A percentile compares a stretch with the other conserved stretches of the same genome.
phyloP scores from a whole-genome alignment of 2,888 invertebrate genomes.

The Caenorhabditis wallacei region DNA sequence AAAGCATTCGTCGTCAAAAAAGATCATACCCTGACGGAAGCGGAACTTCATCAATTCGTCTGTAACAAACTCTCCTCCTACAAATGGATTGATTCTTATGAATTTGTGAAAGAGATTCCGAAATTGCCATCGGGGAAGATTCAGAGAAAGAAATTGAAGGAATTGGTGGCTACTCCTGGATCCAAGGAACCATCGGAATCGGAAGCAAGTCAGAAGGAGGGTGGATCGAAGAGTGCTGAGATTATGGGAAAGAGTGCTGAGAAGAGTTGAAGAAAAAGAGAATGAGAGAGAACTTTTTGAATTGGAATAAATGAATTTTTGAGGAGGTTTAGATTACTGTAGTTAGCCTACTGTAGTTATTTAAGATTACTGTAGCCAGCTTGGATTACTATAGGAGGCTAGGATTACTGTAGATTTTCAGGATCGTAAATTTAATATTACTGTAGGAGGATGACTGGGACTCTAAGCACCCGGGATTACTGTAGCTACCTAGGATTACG shows the following conservation, averaged over 20 bases:
- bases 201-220: not conserved
- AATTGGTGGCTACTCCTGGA: constrained; percentile 8
- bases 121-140: constrained; percentile 64
- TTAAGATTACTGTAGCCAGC: too few species aligned
- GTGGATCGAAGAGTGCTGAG: not conserved
- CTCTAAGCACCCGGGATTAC: too few species aligned
- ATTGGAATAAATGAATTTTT: too few species aligned
- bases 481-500: too few species aligned
- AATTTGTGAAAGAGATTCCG: constrained; percentile 62
- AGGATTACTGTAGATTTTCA: too few species aligned
- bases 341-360: too few species aligned
- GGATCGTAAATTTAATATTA: too few species aligned
- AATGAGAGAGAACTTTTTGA: not conserved
- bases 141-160: constrained; percentile 44
- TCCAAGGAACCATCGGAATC: constrained; percentile 9
- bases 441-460: too few species aligned
- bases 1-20: constrained; percentile 66
- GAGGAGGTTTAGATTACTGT: too few species aligned
- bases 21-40: constrained; percentile 57
- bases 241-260: not conserved
- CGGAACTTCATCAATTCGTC: constrained; percentile 56
- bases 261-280: not conserved
- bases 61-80: constrained; percentile 60
- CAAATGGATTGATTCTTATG: constrained; percentile 64
- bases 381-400: too few species aligned